A percentile compares a stretch with the other conserved stretches of the same genome.
Evolutionary conservation across 1,140 invertebrate species (phyloP).

Genomic region (Tyrophagus putrescentiae): DNA sequence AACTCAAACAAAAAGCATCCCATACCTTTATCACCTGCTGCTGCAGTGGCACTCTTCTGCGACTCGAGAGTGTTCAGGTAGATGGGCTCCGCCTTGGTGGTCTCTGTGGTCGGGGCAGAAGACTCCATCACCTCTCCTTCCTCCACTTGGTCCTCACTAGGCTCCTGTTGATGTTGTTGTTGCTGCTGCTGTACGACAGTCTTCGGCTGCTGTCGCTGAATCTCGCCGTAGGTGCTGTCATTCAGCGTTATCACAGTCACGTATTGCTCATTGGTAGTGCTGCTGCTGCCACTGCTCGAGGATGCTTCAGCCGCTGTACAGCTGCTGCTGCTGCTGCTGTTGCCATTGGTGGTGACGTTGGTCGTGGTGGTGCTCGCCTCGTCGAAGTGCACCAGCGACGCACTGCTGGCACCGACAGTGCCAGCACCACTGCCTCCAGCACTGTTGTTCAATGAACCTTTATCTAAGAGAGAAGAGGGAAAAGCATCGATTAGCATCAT

Average conservation of each 20-base stretch:
- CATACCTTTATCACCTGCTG: constrained; percentile 10
- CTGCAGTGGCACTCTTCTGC: background rate
- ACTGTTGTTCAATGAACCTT: too few species aligned
- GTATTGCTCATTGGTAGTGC: constrained; percentile 40
- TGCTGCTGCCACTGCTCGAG: constrained; percentile 29
- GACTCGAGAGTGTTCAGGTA: constrained; percentile 15
- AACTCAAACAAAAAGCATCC: background rate
- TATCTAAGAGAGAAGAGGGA: too few species aligned
- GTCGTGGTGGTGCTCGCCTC: too few species aligned
- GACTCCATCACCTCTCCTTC: background rate
- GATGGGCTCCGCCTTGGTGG: constrained; percentile 2
- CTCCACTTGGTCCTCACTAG: constrained; percentile 3
- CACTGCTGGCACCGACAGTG: too few species aligned
- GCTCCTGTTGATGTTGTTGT: background rate
- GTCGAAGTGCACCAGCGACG: too few species aligned
- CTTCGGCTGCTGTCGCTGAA: background rate
- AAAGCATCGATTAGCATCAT: too few species aligned
- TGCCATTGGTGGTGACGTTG: too few species aligned
- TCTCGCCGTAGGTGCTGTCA: constrained; percentile 21
- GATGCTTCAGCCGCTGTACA: too few species aligned
- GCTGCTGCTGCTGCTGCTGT: too few species aligned
- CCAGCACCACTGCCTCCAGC: too few species aligned
- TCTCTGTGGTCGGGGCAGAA: background rate
- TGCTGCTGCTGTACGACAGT: background rate
- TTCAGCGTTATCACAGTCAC: constrained; percentile 21